phyloP scores from a whole-genome alignment of 92 coral and sea anemone genomes.

The Blastomussa wellsi region DNA sequence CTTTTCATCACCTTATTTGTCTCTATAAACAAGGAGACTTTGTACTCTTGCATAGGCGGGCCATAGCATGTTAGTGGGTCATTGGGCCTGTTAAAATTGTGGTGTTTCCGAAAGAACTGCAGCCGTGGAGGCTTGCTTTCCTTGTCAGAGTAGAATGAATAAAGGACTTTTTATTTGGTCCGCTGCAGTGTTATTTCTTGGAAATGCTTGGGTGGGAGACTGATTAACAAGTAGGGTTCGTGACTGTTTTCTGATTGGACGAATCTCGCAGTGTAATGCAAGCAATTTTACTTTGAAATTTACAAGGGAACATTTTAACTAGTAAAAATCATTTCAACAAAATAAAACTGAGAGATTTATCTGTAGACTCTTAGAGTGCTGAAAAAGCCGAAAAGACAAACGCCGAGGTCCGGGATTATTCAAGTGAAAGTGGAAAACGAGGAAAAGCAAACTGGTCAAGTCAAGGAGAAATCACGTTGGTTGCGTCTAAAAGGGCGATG shows the following conservation, averaged over 20 bases:
- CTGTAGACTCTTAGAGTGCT: no score
- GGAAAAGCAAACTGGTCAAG: no score
- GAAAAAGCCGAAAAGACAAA: background rate
- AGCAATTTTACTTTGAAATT: background rate
- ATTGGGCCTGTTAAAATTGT: background rate
- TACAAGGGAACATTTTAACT: background rate
- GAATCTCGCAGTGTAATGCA: no score
- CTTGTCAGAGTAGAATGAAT: conserved; percentile 16
- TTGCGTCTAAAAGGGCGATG: no score
- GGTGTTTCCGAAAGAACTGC: conserved; percentile 3
- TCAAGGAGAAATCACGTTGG: no score
- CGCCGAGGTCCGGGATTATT: conserved; percentile 82
- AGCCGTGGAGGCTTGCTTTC: conserved; percentile 29
- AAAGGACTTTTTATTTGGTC: conserved; percentile 25
- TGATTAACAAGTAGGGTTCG: background rate
- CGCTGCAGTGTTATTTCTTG: background rate
- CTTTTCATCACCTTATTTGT: background rate
- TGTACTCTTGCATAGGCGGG: background rate
- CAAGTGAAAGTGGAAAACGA: conserved; percentile 62
- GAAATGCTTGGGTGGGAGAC: background rate
- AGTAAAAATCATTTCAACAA: no score
- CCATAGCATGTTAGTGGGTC: background rate
- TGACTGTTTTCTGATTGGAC: background rate
- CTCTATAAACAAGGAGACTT: background rate
- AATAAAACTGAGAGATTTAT: no score